phyloP scores from a whole-genome alignment of 1,140 invertebrate genomes.

The Radopholus similis region DNA sequence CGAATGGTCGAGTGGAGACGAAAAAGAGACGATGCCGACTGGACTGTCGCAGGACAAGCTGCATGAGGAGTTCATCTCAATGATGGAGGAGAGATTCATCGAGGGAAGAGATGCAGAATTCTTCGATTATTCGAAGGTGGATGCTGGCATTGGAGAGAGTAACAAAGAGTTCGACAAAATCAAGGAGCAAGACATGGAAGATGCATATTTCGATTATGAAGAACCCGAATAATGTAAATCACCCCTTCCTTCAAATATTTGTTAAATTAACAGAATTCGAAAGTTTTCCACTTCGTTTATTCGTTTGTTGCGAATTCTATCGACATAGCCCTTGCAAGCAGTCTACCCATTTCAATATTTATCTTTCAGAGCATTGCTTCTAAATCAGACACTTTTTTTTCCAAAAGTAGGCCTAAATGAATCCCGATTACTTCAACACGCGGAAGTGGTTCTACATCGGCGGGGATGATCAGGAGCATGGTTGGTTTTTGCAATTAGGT shows the following conservation, averaged over 20 bases:
- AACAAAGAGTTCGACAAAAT: slow-evolving; percentile 28
- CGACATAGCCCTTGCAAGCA: too few relatives aligned
- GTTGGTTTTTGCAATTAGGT: background rate
- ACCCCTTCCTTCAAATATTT: too few relatives aligned
- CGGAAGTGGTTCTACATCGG: slow-evolving; percentile 8
- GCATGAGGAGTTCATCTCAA: slow-evolving; percentile 76
- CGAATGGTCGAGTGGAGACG: slow-evolving; percentile 28
- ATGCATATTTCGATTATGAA: slow-evolving; percentile 47
- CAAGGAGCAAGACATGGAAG: slow-evolving; percentile 40
- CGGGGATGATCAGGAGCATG: slow-evolving; percentile 7
- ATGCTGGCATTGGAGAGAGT: background rate
- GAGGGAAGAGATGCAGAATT: slow-evolving; percentile 73
- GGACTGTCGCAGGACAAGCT: slow-evolving; percentile 63
- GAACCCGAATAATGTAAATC: background rate
- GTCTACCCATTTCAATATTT: too few relatives aligned
- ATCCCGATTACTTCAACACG: too few relatives aligned
- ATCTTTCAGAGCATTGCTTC: too few relatives aligned
- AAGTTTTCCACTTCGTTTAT: background rate
- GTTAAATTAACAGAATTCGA: background rate
- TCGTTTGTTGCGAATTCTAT: background rate
- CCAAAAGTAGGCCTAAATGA: too few relatives aligned
- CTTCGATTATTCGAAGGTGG: slow-evolving; percentile 71
- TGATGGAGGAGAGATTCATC: slow-evolving; percentile 82
- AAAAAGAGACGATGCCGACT: slow-evolving; percentile 33
- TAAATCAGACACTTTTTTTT: too few relatives aligned